Evolutionary conservation across 2,888 invertebrate genomes (phyloP).

Genomic region (Ommatoiulus sabulosus): DNA sequence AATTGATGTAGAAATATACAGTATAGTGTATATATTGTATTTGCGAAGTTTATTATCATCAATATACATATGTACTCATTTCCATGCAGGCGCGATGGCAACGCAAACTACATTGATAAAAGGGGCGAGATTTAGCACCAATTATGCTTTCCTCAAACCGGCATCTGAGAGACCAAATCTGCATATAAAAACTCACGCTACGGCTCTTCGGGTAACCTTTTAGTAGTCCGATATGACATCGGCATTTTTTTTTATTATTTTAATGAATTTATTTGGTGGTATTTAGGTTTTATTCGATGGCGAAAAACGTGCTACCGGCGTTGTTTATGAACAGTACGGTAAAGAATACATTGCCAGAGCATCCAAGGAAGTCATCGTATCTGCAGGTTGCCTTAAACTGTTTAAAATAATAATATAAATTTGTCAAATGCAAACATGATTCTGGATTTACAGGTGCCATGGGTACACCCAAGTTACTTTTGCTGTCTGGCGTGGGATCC

Average conservation of each 20-base stretch:
- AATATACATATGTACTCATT: too few species aligned
- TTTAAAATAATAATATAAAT: not conserved
- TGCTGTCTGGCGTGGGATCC: constrained; percentile 58
- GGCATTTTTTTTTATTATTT: too few species aligned
- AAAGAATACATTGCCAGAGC: constrained; percentile 51
- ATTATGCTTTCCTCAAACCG: constrained; percentile 87
- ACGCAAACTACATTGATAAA: constrained; percentile 88
- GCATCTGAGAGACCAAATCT: constrained; percentile 83
- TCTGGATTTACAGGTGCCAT: not conserved
- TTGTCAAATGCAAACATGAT: not conserved
- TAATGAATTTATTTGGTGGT: not conserved
- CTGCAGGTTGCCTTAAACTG: constrained; percentile 38
- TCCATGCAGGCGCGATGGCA: constrained; percentile 84
- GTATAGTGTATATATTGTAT: too few species aligned
- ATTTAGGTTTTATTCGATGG: constrained; percentile 55
- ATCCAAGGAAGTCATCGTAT: constrained; percentile 56
- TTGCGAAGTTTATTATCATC: too few species aligned
- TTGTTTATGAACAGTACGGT: constrained; percentile 52
- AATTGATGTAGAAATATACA: too few species aligned
- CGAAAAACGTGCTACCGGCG: constrained; percentile 54
- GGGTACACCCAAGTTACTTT: constrained; percentile 5
- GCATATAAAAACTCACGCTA: constrained; percentile 84
- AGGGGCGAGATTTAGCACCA: constrained; percentile 89
- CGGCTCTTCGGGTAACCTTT: constrained; percentile 75
- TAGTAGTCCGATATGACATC: too few species aligned